phyloP scores from a whole-genome alignment of 2,797 vertebrate species.

The Muscicapa striata region DNA sequence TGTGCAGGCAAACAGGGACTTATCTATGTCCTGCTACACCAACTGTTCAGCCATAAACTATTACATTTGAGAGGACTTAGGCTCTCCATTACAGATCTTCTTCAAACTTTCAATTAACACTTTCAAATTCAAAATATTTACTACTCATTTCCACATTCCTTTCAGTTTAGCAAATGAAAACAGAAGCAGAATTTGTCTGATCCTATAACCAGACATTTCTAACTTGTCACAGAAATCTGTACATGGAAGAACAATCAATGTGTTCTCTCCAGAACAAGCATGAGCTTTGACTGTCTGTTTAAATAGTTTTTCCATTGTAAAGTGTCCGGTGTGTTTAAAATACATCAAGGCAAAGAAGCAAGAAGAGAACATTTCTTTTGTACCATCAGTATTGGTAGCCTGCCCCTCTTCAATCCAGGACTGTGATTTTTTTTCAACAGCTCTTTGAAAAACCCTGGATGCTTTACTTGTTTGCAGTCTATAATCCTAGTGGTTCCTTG shows the following conservation, averaged over 20 bases:
- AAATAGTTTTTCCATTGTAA: not conserved
- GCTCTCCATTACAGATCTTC: not conserved
- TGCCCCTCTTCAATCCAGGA: not conserved
- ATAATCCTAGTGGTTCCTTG: not conserved
- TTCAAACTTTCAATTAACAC: not conserved
- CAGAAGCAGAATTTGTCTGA: not conserved
- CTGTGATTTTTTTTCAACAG: not conserved
- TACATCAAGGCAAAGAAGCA: not conserved
- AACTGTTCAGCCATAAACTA: not conserved
- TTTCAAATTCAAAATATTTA: not conserved
- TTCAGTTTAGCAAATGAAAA: not conserved
- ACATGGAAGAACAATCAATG: not conserved
- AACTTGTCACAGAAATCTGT: not conserved
- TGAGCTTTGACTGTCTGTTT: not conserved
- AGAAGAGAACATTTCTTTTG: not conserved
- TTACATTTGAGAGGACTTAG: not conserved
- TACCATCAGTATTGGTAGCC: not conserved
- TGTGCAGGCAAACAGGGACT: not conserved
- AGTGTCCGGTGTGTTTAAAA: not conserved
- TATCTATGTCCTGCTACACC: not conserved
- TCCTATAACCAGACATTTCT: not conserved
- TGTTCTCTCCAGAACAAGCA: not conserved
- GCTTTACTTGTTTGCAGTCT: not conserved
- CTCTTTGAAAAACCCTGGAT: not conserved
- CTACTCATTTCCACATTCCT: not conserved